Evolutionary conservation across 1,140 invertebrate species (phyloP).

Genomic region (Drosophila varians): DNA sequence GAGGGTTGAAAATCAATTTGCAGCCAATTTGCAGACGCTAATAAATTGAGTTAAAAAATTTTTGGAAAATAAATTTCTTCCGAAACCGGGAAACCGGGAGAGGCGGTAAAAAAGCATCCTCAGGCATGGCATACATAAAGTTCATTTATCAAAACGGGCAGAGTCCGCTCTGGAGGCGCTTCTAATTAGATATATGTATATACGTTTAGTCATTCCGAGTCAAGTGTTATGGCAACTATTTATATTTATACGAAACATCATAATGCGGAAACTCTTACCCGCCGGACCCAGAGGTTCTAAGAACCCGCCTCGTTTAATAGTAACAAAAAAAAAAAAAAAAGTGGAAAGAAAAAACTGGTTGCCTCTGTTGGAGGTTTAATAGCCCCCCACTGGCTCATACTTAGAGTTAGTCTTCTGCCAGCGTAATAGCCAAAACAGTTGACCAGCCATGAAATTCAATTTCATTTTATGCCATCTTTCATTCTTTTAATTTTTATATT

Average conservation of each 20-base stretch:
- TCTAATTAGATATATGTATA: constrained; percentile 30
- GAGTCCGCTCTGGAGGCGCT: constrained; percentile 43
- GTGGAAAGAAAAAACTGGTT: constrained; percentile 47
- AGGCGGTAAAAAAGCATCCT: neutral
- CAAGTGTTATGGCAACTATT: constrained; percentile 58
- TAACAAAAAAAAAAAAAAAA: constrained; percentile 6
- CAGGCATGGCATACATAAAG: neutral
- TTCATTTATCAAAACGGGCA: constrained; percentile 32
- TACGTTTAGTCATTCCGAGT: constrained; percentile 29
- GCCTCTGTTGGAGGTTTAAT: constrained; percentile 2
- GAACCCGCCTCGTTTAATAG: constrained; percentile 65
- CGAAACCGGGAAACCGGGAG: neutral
- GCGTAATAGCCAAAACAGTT: constrained; percentile 54
- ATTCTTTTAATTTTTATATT: constrained; percentile 11
- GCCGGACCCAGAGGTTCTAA: constrained; percentile 53
- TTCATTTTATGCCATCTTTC: constrained; percentile 55
- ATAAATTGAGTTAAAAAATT: constrained; percentile 78
- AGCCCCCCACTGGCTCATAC: neutral
- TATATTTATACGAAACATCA: constrained; percentile 53
- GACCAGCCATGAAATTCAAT: constrained; percentile 71
- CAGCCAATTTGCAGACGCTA: constrained; percentile 70
- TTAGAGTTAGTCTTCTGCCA: constrained; percentile 24
- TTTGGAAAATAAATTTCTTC: constrained; percentile 56
- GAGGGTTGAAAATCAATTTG: constrained; percentile 64
- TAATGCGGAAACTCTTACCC: constrained; percentile 59